Conservation (phyloP, 2,797 vertebrate genomes). For the Peromyscus nudipes region DNA sequence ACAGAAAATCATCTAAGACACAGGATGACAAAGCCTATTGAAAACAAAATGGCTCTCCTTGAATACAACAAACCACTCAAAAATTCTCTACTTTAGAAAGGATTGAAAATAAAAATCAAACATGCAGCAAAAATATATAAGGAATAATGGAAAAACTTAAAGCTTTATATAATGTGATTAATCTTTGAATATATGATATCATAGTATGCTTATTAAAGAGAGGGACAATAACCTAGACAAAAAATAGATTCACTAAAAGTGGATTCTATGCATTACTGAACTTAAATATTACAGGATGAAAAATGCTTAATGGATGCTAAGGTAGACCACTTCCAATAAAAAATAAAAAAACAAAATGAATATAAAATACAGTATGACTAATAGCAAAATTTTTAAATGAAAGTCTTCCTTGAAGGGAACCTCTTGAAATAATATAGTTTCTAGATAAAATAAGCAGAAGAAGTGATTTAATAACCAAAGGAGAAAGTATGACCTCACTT, state of each 20-base stretch:
- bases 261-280: too few relatives aligned
- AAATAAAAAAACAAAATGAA: background rate
- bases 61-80: background rate
- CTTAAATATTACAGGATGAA: background rate
- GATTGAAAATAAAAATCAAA: background rate
- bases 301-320: background rate
- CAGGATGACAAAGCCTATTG: background rate
- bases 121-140: background rate
- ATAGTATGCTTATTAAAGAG: background rate
- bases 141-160: background rate
- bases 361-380: background rate
- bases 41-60: background rate
- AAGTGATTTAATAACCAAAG: background rate
- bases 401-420: background rate
- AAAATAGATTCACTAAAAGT: background rate
- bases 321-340: background rate
- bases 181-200: background rate
- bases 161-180: background rate
- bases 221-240: background rate
- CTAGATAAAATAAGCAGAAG: background rate
- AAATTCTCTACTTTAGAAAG: background rate
- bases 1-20: background rate
- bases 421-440: background rate
- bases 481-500: background rate
- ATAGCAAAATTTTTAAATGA: background rate